These are phyloP conservation scores for Desmophyllum pertusum DNA, from an alignment of 92 coral and sea anemone species.

Conservation along the genomic window DNA sequence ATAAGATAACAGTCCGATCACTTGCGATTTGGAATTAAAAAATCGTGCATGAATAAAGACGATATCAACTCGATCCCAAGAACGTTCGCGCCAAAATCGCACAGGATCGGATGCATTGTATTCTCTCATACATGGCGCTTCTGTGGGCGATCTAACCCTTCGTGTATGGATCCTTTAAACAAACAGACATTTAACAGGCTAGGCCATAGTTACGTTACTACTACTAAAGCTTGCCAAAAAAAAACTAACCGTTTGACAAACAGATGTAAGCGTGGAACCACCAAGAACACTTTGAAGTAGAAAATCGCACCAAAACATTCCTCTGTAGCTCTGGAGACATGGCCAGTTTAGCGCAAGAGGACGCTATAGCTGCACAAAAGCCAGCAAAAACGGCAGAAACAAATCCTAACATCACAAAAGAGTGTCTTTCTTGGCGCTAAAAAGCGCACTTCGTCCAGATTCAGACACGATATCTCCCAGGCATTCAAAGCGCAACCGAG, in stretches of 20 bases:
- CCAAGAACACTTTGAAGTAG: conserved; percentile 25
- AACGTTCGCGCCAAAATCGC: too few relatives aligned
- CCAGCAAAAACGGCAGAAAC: conserved; percentile 84
- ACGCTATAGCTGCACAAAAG: conserved; percentile 90
- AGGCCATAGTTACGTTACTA: neutral
- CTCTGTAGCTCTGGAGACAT: conserved; percentile 78
- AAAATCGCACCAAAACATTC: conserved; percentile 48
- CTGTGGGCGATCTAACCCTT: too few relatives aligned
- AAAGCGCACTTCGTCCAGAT: neutral
- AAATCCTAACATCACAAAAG: conserved; percentile 63
- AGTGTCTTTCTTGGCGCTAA: neutral
- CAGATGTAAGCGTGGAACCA: conserved; percentile 20
- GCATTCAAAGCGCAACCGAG: conserved; percentile 12
- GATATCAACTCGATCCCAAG: too few relatives aligned
- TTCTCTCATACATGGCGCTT: too few relatives aligned
- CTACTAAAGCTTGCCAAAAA: neutral
- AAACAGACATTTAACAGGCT: too few relatives aligned
- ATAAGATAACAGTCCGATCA: too few relatives aligned
- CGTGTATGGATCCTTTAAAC: too few relatives aligned
- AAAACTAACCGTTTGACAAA: conserved; percentile 37
- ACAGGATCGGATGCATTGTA: too few relatives aligned
- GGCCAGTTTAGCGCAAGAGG: conserved; percentile 91
- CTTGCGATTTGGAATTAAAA: too few relatives aligned
- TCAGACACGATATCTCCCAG: conserved; percentile 10
- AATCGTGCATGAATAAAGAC: too few relatives aligned